Evolutionary conservation across 2,888 invertebrate species (phyloP).

Genomic region (Octodonta nipae): DNA sequence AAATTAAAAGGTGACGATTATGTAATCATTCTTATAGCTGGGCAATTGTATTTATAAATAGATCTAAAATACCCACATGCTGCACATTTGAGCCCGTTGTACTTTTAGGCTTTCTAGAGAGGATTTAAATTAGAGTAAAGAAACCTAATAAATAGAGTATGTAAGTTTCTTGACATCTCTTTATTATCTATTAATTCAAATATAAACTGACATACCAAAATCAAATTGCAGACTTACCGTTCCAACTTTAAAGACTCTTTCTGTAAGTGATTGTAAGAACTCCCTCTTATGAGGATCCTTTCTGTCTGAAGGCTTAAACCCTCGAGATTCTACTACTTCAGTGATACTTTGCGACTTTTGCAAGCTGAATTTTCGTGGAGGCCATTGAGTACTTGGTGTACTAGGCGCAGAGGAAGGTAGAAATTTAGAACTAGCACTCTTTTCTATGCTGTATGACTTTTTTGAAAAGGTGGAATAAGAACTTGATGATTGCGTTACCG

Average conservation of each 20-base stretch:
- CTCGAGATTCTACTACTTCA: constrained; percentile 56
- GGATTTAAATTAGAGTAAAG: no score
- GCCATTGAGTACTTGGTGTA: constrained; percentile 5
- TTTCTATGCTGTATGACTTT: constrained; percentile 11
- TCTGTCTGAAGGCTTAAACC: constrained; percentile 75
- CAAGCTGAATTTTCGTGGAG: constrained; percentile 16
- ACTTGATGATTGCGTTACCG: no score
- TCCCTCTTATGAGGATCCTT: constrained; percentile 69
- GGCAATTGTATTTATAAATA: no score
- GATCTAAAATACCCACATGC: no score
- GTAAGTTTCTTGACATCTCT: no score
- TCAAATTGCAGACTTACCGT: constrained; percentile 56
- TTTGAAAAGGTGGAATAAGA: constrained; percentile 10
- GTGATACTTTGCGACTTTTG: constrained; percentile 29
- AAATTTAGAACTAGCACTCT: constrained; percentile 12
- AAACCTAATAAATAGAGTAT: no score
- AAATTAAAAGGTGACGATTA: no score
- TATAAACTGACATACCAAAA: no score
- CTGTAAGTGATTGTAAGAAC: constrained; percentile 67
- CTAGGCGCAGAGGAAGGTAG: constrained; percentile 13
- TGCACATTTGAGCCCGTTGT: no score
- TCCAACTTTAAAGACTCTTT: constrained; percentile 69
- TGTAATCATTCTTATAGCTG: no score
- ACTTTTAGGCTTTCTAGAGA: no score
- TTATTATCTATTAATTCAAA: no score